Evolutionary conservation across 2,113 vertebrate species (phyloP).

Genomic region (mouse (Mus musculus)): DNA sequence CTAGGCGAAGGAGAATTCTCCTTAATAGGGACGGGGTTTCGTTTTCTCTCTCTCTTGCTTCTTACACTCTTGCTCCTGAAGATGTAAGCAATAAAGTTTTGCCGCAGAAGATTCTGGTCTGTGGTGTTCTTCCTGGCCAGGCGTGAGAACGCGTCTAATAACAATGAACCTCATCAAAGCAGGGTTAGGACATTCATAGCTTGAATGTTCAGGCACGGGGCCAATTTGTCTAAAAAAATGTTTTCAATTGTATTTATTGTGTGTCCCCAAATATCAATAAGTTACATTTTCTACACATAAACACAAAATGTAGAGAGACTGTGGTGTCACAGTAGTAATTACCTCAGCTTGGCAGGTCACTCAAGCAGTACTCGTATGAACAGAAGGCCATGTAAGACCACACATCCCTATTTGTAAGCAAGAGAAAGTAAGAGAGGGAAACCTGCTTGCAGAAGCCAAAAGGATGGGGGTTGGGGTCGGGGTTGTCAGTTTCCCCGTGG

Average conservation of each 20-base stretch:
- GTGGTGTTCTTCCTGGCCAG: too few relatives aligned
- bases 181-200: neutral
- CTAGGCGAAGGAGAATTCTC: too few relatives aligned
- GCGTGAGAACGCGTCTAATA: too few relatives aligned
- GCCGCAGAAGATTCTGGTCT: too few relatives aligned
- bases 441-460: neutral
- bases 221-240: neutral
- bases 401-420: neutral
- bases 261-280: neutral
- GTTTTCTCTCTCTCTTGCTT: too few relatives aligned
- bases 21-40: too few relatives aligned
- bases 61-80: too few relatives aligned
- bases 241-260: neutral
- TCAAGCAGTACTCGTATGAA: neutral
- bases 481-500: neutral
- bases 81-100: too few relatives aligned
- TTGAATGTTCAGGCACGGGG: neutral
- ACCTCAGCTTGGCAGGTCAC: neutral
- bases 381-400: neutral
- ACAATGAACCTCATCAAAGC: neutral
- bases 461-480: neutral
- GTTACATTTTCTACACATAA: neutral
- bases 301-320: neutral
- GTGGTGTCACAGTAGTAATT: neutral
- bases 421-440: neutral